Base-by-base conservation (phyloP, 2,888 invertebrate species). In the Euplexia lucipara region DNA sequence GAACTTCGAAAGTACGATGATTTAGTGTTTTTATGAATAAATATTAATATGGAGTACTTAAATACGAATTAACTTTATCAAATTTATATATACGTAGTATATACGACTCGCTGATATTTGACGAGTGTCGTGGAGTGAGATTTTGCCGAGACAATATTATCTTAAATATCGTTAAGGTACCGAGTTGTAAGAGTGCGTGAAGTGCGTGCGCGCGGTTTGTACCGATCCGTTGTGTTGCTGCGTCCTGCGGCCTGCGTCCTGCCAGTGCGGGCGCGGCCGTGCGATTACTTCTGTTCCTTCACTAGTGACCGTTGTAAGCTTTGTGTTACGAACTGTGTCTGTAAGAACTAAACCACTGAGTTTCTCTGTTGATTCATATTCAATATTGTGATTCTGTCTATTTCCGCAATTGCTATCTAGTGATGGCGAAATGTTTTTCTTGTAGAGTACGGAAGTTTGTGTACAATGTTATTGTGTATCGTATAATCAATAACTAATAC, bases 31-130 rank as follows among this genome's bases (percentile, higher is more conserved):
- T 92, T 92, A 93, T 87, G 89, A 89, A 84, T 90, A 88, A 84
- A 86, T 88, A 88, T 88, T 86, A 90, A 86, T 88, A 90, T 84
- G 86, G 86, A 89, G 91, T 90, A 89, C 90, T 92, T 88, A 90
- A 90, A 92, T 91, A 93, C 93, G 93, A 94, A 94, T 94, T 92
- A 94, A 94, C 91, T 94, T 94, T 94, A 95, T 94, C 92, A 94
- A 93, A 94, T 95, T 94, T 94, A 94, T 93, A 94, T 92, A 94
- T 92, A 93, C 91, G 86, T 93, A 93, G 93, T 91, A 91, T 92
- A 91, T 90, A 93, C 90, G 88, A 91, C 93, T 94, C 93, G 94
- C 93, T 91, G 87, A 88, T 92, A 89, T 91, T 90, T 91, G 90
- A 88, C 93, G 93, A 93, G 94, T 93, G 90, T 90, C 90, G 93